Conservation (phyloP, 2,888 invertebrate species). For the Caradrina clavipalpis region DNA sequence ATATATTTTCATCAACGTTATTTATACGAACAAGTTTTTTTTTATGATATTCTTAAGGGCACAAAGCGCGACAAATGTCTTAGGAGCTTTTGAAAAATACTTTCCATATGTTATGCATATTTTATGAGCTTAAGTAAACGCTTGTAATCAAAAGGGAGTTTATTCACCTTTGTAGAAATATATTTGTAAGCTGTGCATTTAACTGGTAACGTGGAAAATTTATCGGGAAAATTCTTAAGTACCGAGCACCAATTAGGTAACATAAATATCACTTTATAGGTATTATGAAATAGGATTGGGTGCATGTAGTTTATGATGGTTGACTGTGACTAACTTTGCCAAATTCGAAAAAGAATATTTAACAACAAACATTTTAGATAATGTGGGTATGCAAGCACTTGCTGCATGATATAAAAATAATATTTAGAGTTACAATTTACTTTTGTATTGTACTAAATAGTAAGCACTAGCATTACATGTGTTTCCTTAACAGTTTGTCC, state of each 20-base stretch:
- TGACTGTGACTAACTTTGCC: too few relatives aligned
- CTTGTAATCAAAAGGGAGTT: conserved; percentile 10
- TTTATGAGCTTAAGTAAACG: conserved; percentile 49
- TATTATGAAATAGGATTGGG: neutral
- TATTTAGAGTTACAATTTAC: too few relatives aligned
- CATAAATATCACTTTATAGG: neutral
- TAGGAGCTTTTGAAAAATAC: conserved; percentile 80
- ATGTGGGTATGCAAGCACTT: too few relatives aligned
- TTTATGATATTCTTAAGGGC: conserved; percentile 80
- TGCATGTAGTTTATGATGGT: too few relatives aligned
- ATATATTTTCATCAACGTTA: conserved; percentile 82
- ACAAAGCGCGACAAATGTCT: conserved; percentile 77
- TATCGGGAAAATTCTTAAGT: neutral
- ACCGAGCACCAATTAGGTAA: neutral
- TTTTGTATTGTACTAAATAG: too few relatives aligned
- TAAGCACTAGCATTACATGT: too few relatives aligned
- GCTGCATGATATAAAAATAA: too few relatives aligned
- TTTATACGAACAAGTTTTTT: conserved; percentile 82
- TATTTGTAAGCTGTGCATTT: conserved; percentile 1
- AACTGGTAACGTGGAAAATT: neutral
- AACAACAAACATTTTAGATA: too few relatives aligned
- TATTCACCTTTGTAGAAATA: conserved; percentile 11
- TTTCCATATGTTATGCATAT: conserved; percentile 76
- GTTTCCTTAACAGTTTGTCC: too few relatives aligned
- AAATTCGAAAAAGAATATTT: too few relatives aligned